Evolutionary conservation across 2,888 invertebrate species (phyloP).

Genomic region (Rhamphomyia laevipes): DNA sequence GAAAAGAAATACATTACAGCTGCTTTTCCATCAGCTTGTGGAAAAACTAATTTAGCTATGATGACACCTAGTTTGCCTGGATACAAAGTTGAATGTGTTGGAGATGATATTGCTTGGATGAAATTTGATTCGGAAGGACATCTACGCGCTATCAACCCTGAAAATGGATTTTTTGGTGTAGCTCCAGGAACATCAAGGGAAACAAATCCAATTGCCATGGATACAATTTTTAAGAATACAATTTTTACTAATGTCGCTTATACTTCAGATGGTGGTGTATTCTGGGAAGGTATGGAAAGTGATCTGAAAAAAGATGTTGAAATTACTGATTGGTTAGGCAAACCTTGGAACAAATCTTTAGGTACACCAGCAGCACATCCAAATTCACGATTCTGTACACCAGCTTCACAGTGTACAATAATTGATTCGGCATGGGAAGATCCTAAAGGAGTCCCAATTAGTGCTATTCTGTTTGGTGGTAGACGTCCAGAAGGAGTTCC

Average conservation of each 20-base stretch:
- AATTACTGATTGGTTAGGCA: constrained; percentile 75
- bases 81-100: constrained; percentile 84
- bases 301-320: constrained; percentile 45
- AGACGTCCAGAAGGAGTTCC: constrained; percentile 89
- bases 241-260: constrained; percentile 96
- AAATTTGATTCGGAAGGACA: constrained; percentile 76
- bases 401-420: constrained; percentile 90
- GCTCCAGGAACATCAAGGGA: constrained; percentile 84
- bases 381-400: constrained; percentile 93
- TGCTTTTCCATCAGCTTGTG: constrained; percentile 97
- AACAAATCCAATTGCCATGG: constrained; percentile 97
- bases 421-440: constrained; percentile 90
- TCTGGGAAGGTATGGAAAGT: constrained; percentile 96
- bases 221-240: constrained; percentile 80
- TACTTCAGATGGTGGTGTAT: constrained; percentile 91
- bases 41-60: constrained; percentile 99
- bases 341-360: constrained; percentile 52
- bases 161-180: constrained; percentile 98
- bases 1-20: constrained; percentile 88
- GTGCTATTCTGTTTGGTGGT: constrained; percentile 93
- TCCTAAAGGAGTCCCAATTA: constrained; percentile 86
- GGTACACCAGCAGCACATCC: constrained; percentile 86
- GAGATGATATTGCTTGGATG: constrained; percentile 99
- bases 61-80: constrained; percentile 89
- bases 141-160: constrained; percentile 92